A percentile compares a stretch with the other conserved stretches of the same genome.
These are phyloP conservation scores for Stichopus chloronotus DNA, from an alignment of 35 echinoderm and acorn worm genomes.

Conservation along the genomic window DNA sequence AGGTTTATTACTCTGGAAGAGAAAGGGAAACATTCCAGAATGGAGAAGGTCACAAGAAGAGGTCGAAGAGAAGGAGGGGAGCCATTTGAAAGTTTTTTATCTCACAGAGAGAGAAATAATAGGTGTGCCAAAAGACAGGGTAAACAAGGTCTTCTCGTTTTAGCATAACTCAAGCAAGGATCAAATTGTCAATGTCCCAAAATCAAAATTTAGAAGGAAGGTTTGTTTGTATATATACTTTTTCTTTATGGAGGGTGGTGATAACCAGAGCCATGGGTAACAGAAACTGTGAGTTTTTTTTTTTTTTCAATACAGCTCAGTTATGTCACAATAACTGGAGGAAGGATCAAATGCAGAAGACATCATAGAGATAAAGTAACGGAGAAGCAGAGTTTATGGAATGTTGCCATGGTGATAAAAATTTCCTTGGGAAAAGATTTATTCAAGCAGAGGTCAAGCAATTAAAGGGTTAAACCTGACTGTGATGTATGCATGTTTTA, in stretches of 20 bases:
- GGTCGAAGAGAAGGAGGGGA: slow-evolving; percentile 47
- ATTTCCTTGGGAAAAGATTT: neutral
- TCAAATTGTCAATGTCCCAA: slow-evolving; percentile 27
- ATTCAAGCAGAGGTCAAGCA: slow-evolving; percentile 17
- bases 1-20: slow-evolving; percentile 24
- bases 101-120: slow-evolving; percentile 8
- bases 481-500: neutral
- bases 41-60: slow-evolving; percentile 20
- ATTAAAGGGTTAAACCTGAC: slow-evolving; percentile 29
- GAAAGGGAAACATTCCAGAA: slow-evolving; percentile 34
- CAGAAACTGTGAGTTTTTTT: neutral
- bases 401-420: slow-evolving; percentile 4
- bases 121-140: slow-evolving; percentile 54
- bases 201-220: neutral
- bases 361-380: neutral
- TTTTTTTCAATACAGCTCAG: neutral
- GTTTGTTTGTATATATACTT: slow-evolving; percentile 38
- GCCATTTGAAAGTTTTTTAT: slow-evolving; percentile 34
- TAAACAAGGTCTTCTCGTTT: slow-evolving; percentile 32
- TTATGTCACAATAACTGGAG: neutral
- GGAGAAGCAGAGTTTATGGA: neutral
- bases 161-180: slow-evolving; percentile 1
- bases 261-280: slow-evolving; percentile 36
- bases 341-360: neutral
- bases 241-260: slow-evolving; percentile 7